Conservation (phyloP, 2,113 vertebrate species). For the Cygnus atratus region DNA sequence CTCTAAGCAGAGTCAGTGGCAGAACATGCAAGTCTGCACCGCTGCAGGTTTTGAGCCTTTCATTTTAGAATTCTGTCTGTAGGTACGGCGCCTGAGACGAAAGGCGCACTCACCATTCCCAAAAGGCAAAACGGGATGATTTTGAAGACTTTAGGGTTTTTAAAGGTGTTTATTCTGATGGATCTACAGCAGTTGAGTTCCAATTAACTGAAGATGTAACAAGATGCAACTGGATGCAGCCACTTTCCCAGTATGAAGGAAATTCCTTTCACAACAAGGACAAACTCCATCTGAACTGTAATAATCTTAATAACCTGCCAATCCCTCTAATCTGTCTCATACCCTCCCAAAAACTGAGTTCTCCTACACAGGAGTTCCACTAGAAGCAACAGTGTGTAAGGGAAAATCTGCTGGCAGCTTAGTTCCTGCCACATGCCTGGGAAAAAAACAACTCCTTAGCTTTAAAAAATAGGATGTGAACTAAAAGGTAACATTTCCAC, state of each 20-base stretch:
- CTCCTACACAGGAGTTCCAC: neutral
- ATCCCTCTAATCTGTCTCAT: neutral
- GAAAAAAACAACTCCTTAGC: neutral
- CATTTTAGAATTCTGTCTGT: neutral
- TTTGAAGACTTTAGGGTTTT: neutral
- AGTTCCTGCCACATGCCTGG: neutral
- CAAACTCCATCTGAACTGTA: neutral
- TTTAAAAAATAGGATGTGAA: neutral
- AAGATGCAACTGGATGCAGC: neutral
- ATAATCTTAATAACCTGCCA: neutral
- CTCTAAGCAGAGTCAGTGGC: neutral
- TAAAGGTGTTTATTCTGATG: neutral
- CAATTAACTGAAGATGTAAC: neutral
- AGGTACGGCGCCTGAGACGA: accelerated
- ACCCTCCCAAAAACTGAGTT: neutral
- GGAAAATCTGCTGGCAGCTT: neutral
- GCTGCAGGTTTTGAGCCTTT: neutral
- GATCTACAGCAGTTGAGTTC: neutral
- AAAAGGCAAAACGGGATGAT: neutral
- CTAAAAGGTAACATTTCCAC: neutral
- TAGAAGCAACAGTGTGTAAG: neutral
- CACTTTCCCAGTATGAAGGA: neutral
- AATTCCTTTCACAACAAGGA: neutral
- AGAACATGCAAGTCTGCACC: neutral
- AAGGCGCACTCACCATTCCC: neutral